Conservation (phyloP, 2,888 invertebrate species). For the Callyntrura sp. region DNA sequence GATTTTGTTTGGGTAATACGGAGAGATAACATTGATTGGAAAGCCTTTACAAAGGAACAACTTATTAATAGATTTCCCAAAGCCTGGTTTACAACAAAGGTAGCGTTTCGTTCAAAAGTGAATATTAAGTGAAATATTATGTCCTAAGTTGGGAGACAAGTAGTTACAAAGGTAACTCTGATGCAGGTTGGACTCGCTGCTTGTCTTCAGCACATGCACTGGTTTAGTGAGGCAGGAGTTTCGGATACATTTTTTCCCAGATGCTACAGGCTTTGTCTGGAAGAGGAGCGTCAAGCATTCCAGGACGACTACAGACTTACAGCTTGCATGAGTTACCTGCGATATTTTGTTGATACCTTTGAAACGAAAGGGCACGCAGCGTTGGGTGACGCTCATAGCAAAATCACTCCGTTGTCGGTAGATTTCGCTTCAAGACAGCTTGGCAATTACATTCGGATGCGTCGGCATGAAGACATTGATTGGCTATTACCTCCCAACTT, state of each 20-base stretch:
- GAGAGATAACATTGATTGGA: slow-evolving; percentile 92
- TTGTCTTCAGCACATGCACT: slow-evolving; percentile 92
- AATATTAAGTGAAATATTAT: no score
- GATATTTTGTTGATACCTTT: slow-evolving; percentile 90
- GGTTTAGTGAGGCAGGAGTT: slow-evolving; percentile 93
- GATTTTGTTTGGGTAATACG: slow-evolving; percentile 97
- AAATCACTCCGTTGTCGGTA: slow-evolving; percentile 86
- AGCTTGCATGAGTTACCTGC: slow-evolving; percentile 93
- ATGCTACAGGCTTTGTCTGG: slow-evolving; percentile 93
- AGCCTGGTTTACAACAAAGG: slow-evolving; percentile 96
- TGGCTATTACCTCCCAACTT: slow-evolving; percentile 82
- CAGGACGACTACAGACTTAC: slow-evolving; percentile 96
- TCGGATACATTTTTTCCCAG: slow-evolving; percentile 94
- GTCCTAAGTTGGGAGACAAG: not conserved
- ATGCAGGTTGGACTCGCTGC: slow-evolving; percentile 89
- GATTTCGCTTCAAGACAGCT: slow-evolving; percentile 94
- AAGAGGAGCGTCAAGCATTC: slow-evolving; percentile 93
- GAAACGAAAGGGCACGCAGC: slow-evolving; percentile 87
- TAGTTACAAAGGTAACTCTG: not conserved
- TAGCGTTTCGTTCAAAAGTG: slow-evolving; percentile 85
- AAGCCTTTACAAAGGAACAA: slow-evolving; percentile 88
- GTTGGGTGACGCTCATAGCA: slow-evolving; percentile 82
- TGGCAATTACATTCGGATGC: slow-evolving; percentile 88
- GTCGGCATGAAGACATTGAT: slow-evolving; percentile 90
- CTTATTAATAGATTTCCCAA: slow-evolving; percentile 93